phyloP scores from a whole-genome alignment of 2,113 vertebrate species.

The Scophthalmus maximus region DNA sequence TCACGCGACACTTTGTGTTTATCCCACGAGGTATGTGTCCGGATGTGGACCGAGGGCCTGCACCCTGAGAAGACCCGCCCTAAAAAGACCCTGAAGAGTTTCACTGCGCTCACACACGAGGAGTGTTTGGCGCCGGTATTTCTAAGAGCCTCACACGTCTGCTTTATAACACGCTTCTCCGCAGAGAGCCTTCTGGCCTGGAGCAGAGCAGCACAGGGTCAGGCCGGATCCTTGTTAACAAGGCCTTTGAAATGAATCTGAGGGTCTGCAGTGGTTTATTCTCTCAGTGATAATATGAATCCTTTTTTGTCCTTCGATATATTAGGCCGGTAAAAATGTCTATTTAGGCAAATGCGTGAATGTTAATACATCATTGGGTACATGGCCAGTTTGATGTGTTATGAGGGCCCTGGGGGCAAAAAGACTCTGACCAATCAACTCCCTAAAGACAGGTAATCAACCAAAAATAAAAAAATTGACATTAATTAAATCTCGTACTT shows the following conservation, averaged over 20 bases:
- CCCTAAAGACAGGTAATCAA: no score
- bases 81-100: no score
- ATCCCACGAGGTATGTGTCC: neutral
- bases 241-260: conserved; percentile 33
- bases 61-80: no score
- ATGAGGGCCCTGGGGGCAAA: neutral
- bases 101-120: no score
- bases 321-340: neutral
- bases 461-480: no score
- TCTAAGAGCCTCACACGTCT: conserved; percentile 1
- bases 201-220: conserved; percentile 28
- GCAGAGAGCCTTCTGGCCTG: conserved; percentile 1
- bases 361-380: neutral
- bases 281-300: neutral
- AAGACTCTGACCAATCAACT: neutral
- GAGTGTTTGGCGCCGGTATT: neutral
- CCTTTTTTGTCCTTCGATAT: conserved; percentile 35
- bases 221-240: conserved; percentile 45
- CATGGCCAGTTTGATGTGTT: neutral
- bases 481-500: no score
- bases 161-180: conserved; percentile 1
- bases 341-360: neutral
- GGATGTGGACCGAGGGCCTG: neutral
- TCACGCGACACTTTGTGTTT: neutral
- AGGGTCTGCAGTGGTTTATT: conserved; percentile 10